phyloP scores from a whole-genome alignment of 2,888 invertebrate genomes.

The Barypeithes pellucidus region DNA sequence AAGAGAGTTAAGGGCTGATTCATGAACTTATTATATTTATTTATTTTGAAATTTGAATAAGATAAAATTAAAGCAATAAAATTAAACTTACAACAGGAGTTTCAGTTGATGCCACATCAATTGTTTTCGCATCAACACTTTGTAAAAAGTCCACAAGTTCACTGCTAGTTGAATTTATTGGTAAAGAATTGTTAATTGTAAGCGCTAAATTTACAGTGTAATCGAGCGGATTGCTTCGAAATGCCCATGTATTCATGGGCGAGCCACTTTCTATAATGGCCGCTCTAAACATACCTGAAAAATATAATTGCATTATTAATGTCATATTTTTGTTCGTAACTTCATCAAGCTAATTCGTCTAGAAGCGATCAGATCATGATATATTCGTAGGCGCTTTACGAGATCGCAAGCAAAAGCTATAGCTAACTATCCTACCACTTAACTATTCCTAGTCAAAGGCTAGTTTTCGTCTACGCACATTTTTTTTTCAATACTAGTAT shows the following conservation, averaged over 20 bases:
- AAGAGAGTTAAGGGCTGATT: no score
- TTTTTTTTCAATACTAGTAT: no score
- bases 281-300: slow-evolving; percentile 56
- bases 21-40: no score
- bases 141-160: slow-evolving; percentile 52
- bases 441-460: neutral
- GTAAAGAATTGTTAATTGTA: slow-evolving; percentile 44
- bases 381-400: no score
- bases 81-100: slow-evolving; percentile 33
- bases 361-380: no score
- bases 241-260: slow-evolving; percentile 57
- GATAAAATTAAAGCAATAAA: slow-evolving; percentile 4
- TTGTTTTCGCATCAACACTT: slow-evolving; percentile 43
- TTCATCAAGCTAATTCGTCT: no score
- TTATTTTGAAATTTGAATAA: no score
- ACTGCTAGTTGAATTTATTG: slow-evolving; percentile 31
- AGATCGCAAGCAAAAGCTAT: no score
- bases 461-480: no score
- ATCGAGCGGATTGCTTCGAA: slow-evolving; percentile 56
- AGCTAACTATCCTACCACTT: no score
- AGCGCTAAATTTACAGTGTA: slow-evolving; percentile 57
- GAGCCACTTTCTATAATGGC: slow-evolving; percentile 59
- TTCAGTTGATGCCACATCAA: slow-evolving; percentile 40
- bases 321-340: no score
- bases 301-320: no score